Percentiles rank a stretch among this genome's conserved stretches.
These are phyloP conservation scores for Heptranchias perlo DNA, from an alignment of 2,113 vertebrate genomes.

Conservation along the genomic window DNA sequence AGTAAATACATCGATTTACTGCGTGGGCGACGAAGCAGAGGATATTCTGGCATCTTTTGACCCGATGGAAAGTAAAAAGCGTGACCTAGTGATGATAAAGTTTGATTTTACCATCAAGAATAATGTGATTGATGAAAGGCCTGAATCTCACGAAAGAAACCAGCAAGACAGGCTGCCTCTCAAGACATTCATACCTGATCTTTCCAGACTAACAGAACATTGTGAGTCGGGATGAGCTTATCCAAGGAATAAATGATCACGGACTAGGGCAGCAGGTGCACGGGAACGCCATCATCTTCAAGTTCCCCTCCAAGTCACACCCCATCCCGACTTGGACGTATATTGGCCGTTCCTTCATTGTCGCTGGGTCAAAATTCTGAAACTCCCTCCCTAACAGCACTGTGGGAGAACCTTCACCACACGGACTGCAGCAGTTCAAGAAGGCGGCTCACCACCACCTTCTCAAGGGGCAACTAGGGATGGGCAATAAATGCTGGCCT, in stretches of 20 bases:
- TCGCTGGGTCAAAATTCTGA: background rate
- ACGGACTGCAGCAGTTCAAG: too few relatives aligned
- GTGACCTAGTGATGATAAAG: background rate
- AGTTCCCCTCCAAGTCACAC: background rate
- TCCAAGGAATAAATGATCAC: background rate
- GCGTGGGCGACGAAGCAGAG: background rate
- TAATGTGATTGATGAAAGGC: background rate
- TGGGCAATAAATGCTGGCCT: too few relatives aligned
- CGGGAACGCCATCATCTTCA: background rate
- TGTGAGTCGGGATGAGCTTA: background rate
- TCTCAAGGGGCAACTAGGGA: too few relatives aligned
- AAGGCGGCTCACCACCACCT: too few relatives aligned
- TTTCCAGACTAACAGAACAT: background rate
- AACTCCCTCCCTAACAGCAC: background rate
- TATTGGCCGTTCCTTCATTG: background rate
- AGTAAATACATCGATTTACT: background rate
- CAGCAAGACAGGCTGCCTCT: background rate
- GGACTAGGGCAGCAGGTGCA: background rate
- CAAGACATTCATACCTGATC: background rate
- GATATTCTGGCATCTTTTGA: background rate
- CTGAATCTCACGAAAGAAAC: background rate
- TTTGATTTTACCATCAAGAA: background rate
- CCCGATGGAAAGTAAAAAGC: background rate
- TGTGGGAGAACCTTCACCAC: too few relatives aligned
- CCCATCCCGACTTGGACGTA: background rate